Conservation (phyloP, 2,797 vertebrate genomes). For the Microctenopoma stevenorrisi region DNA sequence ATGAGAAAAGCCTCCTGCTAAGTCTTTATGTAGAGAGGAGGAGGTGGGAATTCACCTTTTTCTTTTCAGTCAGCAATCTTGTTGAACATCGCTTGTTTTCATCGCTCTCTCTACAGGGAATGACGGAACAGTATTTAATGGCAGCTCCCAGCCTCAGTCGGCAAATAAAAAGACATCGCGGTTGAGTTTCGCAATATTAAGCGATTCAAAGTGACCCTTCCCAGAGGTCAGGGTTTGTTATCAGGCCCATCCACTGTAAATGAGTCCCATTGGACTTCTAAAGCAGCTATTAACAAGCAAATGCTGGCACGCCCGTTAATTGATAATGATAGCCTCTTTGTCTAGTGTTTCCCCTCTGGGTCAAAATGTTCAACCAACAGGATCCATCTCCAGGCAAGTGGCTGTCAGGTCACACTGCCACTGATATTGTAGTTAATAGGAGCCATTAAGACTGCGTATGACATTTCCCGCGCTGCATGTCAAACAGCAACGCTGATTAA, state of each 20-base stretch:
- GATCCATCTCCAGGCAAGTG: slow-evolving; percentile 55
- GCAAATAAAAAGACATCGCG: slow-evolving; percentile 35
- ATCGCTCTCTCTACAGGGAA: slow-evolving; percentile 74
- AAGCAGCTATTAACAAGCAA: slow-evolving; percentile 84
- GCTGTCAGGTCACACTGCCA: slow-evolving; percentile 51
- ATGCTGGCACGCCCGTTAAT: slow-evolving; percentile 82
- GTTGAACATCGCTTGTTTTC: slow-evolving; percentile 83
- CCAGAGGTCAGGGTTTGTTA: slow-evolving; percentile 70
- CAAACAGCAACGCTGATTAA: slow-evolving; percentile 39
- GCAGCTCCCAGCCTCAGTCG: slow-evolving; percentile 44
- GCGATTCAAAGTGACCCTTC: slow-evolving; percentile 54
- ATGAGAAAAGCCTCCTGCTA: slow-evolving; percentile 81
- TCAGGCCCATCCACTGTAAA: slow-evolving; percentile 76
- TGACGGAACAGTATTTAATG: slow-evolving; percentile 80
- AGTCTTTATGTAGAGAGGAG: slow-evolving; percentile 83
- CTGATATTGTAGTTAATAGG: slow-evolving; percentile 32
- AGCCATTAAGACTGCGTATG: slow-evolving; percentile 36
- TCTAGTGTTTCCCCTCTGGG: slow-evolving; percentile 75
- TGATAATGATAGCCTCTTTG: slow-evolving; percentile 81
- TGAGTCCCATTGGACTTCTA: slow-evolving; percentile 78
- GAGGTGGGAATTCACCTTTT: slow-evolving; percentile 81
- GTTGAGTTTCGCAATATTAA: slow-evolving; percentile 44
- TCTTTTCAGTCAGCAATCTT: slow-evolving; percentile 82
- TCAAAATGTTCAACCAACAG: slow-evolving; percentile 60
- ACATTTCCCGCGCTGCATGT: slow-evolving; percentile 26